Percentiles rank a stretch among this genome's conserved stretches.
These are phyloP conservation scores for Monopis laevigella DNA, from an alignment of 2,888 invertebrate genomes.

Conservation along the genomic window DNA sequence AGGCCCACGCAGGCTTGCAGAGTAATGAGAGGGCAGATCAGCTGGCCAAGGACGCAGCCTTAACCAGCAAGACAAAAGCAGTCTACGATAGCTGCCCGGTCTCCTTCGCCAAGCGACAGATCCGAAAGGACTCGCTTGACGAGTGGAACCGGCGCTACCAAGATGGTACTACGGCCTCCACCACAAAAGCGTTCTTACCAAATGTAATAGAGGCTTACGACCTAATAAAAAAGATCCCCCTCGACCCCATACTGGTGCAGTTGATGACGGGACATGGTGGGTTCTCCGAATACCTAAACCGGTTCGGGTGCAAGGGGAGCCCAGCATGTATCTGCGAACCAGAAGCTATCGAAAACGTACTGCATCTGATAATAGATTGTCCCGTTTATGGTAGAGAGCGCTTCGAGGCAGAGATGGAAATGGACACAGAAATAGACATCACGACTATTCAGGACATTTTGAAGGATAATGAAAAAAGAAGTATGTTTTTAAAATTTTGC, in stretches of 20 bases:
- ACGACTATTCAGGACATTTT: no score
- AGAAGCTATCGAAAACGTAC: neutral
- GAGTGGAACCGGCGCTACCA: conserved; percentile 5
- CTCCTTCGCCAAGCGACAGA: conserved; percentile 1
- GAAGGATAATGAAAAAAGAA: no score
- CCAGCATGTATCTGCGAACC: neutral
- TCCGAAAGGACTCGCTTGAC: neutral
- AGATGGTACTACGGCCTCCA: neutral
- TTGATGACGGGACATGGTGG: conserved; percentile 2
- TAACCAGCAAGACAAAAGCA: neutral
- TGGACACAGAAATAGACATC: no score
- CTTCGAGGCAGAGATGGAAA: no score
- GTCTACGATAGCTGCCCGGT: neutral
- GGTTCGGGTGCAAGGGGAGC: neutral
- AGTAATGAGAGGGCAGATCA: conserved; percentile 2
- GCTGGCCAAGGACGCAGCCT: conserved; percentile 1
- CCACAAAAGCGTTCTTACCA: conserved; percentile 4
- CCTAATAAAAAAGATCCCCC: neutral
- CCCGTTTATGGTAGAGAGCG: no score
- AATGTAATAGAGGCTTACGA: neutral
- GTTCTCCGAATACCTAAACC: neutral
- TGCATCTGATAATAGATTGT: neutral
- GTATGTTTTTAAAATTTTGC: no score
- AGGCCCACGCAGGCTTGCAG: neutral
- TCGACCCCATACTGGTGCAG: neutral